Conservation (phyloP, 1,140 invertebrate species). For the Dryas iulia region DNA sequence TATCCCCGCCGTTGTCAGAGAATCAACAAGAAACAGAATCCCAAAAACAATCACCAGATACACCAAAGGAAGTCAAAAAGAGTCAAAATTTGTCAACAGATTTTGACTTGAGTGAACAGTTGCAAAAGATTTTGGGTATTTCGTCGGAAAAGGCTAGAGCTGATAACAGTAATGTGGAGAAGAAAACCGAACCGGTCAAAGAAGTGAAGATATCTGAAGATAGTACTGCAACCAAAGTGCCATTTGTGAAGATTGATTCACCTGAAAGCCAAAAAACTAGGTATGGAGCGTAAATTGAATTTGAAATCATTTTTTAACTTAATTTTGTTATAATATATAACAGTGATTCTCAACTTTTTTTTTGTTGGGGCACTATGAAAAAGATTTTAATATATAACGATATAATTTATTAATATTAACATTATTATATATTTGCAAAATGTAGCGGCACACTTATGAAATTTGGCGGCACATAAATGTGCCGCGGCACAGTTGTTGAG, state of each 20-base stretch:
- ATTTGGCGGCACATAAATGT: too few relatives aligned
- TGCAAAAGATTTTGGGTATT: slow-evolving; percentile 78
- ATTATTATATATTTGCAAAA: too few relatives aligned
- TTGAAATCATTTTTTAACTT: too few relatives aligned
- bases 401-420: too few relatives aligned
- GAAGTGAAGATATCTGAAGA: slow-evolving; percentile 72
- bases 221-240: slow-evolving; percentile 53
- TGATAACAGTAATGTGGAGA: slow-evolving; percentile 50
- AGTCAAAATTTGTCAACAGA: slow-evolving; percentile 77
- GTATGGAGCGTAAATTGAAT: slow-evolving; percentile 41
- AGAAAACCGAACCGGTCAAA: slow-evolving; percentile 59
- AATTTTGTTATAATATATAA: too few relatives aligned
- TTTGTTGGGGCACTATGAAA: too few relatives aligned
- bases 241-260: slow-evolving; percentile 77
- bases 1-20: slow-evolving; percentile 68
- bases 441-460: too few relatives aligned
- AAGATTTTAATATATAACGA: too few relatives aligned
- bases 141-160: slow-evolving; percentile 69
- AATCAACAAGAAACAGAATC: slow-evolving; percentile 52
- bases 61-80: slow-evolving; percentile 73
- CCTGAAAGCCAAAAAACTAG: slow-evolving; percentile 70
- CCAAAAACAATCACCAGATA: slow-evolving; percentile 68
- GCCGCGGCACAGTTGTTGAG: too few relatives aligned
- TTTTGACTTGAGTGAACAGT: slow-evolving; percentile 76
- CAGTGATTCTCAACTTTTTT: too few relatives aligned